phyloP scores from a whole-genome alignment of 1,140 invertebrate species.

The Caenorhabditis brenneri region DNA sequence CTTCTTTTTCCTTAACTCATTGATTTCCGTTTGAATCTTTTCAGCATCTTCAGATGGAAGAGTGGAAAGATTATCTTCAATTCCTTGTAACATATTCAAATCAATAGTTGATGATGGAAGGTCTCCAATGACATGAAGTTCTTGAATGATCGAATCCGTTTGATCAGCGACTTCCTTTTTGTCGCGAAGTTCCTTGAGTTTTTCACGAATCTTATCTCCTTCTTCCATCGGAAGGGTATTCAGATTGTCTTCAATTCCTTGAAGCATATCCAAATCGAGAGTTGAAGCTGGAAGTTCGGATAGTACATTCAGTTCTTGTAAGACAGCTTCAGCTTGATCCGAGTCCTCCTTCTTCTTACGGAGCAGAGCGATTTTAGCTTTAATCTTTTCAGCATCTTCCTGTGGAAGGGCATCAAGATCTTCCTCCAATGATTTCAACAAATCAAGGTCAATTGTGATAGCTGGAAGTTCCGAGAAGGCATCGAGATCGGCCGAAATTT shows the following conservation, averaged over 20 bases:
- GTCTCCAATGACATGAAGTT: background rate
- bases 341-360: conserved; percentile 16
- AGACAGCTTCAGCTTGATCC: background rate
- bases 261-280: background rate
- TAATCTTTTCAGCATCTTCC: background rate
- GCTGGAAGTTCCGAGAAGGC: background rate
- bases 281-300: background rate
- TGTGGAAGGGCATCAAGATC: background rate
- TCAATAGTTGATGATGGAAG: background rate
- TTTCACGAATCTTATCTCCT: background rate
- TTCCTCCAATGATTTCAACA: background rate
- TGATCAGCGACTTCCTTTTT: background rate
- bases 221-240: background rate
- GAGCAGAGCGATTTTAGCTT: background rate
- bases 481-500: background rate
- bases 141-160: background rate
- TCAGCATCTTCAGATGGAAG: background rate
- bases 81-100: background rate
- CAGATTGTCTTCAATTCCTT: conserved; percentile 22
- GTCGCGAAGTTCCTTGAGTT: background rate
- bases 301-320: background rate
- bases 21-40: conserved; percentile 34
- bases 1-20: background rate
- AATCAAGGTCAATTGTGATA: background rate
- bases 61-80: background rate